phyloP scores from a whole-genome alignment of 2,113 vertebrate genomes.

The Canis aureus region DNA sequence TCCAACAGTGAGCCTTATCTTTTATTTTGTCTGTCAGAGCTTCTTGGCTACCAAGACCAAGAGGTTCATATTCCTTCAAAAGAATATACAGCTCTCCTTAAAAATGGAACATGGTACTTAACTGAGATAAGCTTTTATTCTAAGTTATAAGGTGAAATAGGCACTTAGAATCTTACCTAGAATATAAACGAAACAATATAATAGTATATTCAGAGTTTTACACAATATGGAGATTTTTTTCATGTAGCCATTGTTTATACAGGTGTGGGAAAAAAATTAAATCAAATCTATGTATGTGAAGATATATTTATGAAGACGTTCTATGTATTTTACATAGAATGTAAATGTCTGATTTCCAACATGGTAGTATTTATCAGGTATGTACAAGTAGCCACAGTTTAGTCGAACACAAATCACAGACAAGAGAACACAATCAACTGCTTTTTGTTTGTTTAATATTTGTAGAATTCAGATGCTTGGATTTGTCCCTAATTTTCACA shows the following conservation, averaged over 20 bases:
- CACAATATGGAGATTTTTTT: background rate
- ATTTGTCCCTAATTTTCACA: background rate
- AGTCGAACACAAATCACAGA: background rate
- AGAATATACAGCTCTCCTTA: background rate
- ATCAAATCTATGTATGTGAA: background rate
- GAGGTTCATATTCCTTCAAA: background rate
- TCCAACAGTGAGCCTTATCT: background rate
- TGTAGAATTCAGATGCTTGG: background rate
- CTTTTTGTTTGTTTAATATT: background rate
- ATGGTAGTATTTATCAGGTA: background rate
- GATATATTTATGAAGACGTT: constrained; percentile 5
- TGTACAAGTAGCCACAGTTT: constrained; percentile 4
- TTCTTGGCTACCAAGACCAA: background rate
- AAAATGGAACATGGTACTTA: background rate
- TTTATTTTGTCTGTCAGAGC: background rate
- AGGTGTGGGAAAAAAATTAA: background rate
- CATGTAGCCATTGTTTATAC: background rate
- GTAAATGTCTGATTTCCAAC: constrained; percentile 40
- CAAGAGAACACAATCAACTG: background rate
- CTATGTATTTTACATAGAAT: background rate
- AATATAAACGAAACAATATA: background rate
- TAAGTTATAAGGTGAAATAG: background rate
- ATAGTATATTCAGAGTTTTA: constrained; percentile 2
- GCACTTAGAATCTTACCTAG: background rate
- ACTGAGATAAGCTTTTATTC: background rate